Percentiles rank a stretch among this genome's conserved stretches.
Conservation (phyloP, 2,113 vertebrate species). For the Podiceps cristatus region DNA sequence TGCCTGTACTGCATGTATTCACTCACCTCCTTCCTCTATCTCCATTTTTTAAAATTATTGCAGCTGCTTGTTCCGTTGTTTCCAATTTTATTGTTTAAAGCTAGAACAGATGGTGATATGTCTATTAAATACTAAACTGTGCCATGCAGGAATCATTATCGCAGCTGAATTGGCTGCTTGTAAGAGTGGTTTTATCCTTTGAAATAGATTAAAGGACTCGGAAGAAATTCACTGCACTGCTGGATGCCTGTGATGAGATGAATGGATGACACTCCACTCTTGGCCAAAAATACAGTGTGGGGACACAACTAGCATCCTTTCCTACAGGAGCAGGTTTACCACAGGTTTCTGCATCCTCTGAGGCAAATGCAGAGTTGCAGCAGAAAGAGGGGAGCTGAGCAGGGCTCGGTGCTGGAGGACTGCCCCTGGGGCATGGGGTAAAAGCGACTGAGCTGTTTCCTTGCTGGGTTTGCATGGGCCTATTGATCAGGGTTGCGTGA, state of each 20-base stretch:
- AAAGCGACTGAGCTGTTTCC: not conserved
- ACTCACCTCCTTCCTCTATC: not conserved
- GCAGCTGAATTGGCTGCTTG: constrained; percentile 5
- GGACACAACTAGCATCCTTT: not conserved
- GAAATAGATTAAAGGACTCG: not conserved
- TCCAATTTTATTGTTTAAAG: constrained; percentile 54
- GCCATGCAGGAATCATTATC: constrained; percentile 5
- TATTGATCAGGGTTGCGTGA: not conserved
- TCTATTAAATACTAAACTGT: constrained; percentile 50
- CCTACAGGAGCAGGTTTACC: not conserved
- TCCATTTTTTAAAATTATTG: not conserved
- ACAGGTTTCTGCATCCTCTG: not conserved
- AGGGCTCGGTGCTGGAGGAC: not conserved
- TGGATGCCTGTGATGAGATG: not conserved
- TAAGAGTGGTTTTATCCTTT: not conserved
- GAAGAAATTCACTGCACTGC: not conserved
- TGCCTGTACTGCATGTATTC: not conserved
- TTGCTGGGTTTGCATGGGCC: not conserved
- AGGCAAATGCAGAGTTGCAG: not conserved
- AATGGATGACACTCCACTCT: not conserved
- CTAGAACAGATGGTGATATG: constrained; percentile 49
- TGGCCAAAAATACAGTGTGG: not conserved
- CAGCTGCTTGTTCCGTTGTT: not conserved
- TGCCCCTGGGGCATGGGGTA: not conserved
- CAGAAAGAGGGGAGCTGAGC: not conserved